Base-by-base conservation (phyloP, 37 sponge, comb jelly and placozoan genomes). In the Bolinopsis microptera region DNA sequence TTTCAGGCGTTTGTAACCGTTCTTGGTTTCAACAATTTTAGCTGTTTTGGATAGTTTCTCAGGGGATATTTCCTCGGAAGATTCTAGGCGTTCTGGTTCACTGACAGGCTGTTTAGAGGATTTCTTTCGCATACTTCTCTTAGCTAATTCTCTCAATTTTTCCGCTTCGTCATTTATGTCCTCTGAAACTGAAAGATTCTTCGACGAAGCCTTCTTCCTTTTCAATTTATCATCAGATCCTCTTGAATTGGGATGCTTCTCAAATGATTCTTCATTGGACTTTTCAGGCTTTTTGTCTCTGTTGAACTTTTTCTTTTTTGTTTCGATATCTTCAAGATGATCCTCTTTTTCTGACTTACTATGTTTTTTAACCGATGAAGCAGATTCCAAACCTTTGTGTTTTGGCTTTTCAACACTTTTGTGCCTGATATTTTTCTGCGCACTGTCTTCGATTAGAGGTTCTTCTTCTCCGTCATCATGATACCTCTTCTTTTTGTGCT, bases 401-500 rank as follows among this genome's bases (percentile, higher is more conserved):
- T 33, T 5, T 86, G 38, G 90, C 30, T 23, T 38, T 13, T 40
- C 38, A 24, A 0, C n/a, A 18, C 5, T 80, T 86, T 86, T 86
- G 18, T 34, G 23, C 13, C 3, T 2, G 5, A 13, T 40, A 0
- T 23, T 27, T 33, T 2, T 26, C 1, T 27, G 2, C 28, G 2
- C 48, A n/a, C 39, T 30, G 13, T 86, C 61, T 0, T 38, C 61
- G 3, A 18, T 0, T 40, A 33, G 22, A 9, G 22, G 38, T 0
- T 28, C 48, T 72, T 72, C 18, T 72, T 18, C 61, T 22, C 21
- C 26, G 28, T 22, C 74, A 22, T 80, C 22, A 8, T 8, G 9
- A 16, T 37, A 33, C 82, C 32, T 32, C 37, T 80, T 80, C 82
- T 80, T 80, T 33, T 80, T 80, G 35, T 32, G 82, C 9, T 32